Conservation (phyloP, 1,140 invertebrate genomes). For the Zeugodacus cucurbitae region DNA sequence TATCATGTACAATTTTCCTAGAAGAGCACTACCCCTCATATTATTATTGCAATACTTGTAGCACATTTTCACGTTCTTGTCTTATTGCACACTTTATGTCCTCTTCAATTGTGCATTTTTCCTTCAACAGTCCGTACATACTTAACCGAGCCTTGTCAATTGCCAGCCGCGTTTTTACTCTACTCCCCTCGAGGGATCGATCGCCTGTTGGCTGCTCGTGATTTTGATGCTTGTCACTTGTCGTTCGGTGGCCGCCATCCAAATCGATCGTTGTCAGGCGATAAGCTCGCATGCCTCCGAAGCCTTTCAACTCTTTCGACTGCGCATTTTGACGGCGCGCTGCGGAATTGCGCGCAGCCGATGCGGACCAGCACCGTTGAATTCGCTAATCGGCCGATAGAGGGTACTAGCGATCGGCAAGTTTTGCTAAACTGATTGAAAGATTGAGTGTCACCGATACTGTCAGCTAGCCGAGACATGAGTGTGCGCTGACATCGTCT, state of each 20-base stretch:
- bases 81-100: conserved; percentile 4
- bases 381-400: background rate
- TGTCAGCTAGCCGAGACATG: conserved; percentile 21
- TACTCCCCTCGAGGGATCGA: background rate
- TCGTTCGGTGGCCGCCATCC: conserved; percentile 25
- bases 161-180: background rate
- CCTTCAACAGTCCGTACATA: background rate
- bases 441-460: conserved; percentile 63
- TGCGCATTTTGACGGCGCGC: background rate
- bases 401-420: background rate
- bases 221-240: conserved; percentile 32
- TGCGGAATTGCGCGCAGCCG: conserved; percentile 20
- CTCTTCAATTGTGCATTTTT: conserved; percentile 15
- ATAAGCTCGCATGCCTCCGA: conserved; percentile 17
- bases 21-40: background rate
- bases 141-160: background rate
- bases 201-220: conserved; percentile 25
- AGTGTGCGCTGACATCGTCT: background rate
- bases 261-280: conserved; percentile 34
- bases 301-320: background rate
- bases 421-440: conserved; percentile 53
- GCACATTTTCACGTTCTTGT: background rate
- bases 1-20: background rate
- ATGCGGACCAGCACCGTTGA: background rate
- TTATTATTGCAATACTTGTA: background rate